Conservation (phyloP, 2,888 invertebrate genomes). For the Callyntrura guangdongensis region DNA sequence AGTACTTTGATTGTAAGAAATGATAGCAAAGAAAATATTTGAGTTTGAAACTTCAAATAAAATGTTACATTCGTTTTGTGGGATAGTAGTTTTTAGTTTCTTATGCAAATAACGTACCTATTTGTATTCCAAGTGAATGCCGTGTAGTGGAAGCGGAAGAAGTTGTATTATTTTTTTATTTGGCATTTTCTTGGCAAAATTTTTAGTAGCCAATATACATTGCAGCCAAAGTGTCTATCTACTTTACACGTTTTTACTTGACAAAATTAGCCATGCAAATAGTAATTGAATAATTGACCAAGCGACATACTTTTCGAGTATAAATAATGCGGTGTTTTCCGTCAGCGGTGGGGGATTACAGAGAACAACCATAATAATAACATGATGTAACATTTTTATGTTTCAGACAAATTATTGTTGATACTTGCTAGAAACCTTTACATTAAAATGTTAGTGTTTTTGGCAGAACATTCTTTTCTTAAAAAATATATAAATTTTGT, state of each 20-base stretch:
- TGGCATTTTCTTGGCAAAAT: conserved; percentile 17
- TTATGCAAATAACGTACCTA: background rate
- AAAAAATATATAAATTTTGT: no score
- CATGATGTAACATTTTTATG: background rate
- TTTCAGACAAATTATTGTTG: background rate
- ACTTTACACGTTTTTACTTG: background rate
- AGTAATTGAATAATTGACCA: background rate
- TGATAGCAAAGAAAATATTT: background rate
- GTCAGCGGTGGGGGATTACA: background rate
- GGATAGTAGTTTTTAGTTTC: conserved; percentile 1
- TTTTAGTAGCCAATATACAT: background rate
- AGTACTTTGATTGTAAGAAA: background rate
- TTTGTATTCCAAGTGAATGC: no score
- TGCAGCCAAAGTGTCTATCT: background rate
- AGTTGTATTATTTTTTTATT: background rate
- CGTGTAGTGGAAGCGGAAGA: conserved; percentile 8
- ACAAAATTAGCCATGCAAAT: background rate
- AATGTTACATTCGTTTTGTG: background rate
- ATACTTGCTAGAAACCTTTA: background rate
- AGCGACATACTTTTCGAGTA: background rate
- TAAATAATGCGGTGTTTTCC: background rate
- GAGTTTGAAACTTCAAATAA: no score
- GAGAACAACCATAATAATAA: background rate
- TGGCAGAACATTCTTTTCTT: background rate
- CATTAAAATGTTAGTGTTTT: background rate